Evolutionary conservation across 2,113 vertebrate species (phyloP).

Genomic region (Dromas ardeola): DNA sequence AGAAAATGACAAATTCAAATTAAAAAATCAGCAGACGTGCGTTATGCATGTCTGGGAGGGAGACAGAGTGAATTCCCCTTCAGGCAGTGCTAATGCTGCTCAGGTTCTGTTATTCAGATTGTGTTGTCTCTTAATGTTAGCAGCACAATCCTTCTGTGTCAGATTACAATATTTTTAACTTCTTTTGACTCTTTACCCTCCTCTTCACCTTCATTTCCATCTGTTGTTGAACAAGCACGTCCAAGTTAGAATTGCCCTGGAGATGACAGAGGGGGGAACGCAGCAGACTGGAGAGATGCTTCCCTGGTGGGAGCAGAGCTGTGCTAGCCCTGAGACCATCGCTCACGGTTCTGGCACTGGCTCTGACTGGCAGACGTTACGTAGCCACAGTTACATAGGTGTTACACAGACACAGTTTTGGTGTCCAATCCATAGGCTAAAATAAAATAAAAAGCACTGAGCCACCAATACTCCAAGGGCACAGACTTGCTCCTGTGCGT

Average conservation of each 20-base stretch:
- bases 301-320: not conserved
- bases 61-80: not conserved
- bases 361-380: not conserved
- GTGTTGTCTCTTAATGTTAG: not conserved
- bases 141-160: not conserved
- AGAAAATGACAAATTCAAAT: conserved; percentile 20
- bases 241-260: not conserved
- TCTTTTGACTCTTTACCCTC: not conserved
- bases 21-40: not conserved
- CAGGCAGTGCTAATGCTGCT: not conserved
- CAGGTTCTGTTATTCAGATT: not conserved
- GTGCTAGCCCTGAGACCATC: not conserved
- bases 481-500: not conserved
- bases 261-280: not conserved
- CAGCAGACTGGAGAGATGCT: not conserved
- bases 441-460: not conserved
- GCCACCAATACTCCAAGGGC: not conserved
- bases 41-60: not conserved
- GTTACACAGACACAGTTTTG: not conserved
- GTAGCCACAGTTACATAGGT: not conserved
- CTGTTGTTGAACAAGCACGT: not conserved
- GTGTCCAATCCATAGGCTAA: not conserved
- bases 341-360: not conserved
- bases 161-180: not conserved
- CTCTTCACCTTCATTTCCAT: not conserved